phyloP scores from a whole-genome alignment of 2,888 invertebrate species.

The Apodemia zela region DNA sequence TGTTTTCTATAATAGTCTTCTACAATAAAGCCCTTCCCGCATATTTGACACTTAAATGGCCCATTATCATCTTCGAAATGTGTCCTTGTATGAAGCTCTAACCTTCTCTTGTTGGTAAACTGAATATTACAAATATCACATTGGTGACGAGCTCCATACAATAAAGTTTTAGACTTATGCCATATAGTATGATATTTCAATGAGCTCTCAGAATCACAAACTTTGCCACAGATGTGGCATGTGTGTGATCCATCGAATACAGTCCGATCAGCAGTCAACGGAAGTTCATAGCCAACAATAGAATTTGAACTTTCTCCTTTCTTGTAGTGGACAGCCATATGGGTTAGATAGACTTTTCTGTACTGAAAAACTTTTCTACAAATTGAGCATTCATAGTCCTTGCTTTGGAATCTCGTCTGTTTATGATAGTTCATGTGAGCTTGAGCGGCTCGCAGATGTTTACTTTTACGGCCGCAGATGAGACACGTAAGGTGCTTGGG shows the following conservation, averaged over 20 bases:
- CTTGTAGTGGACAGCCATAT: conserved; percentile 72
- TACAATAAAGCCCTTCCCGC: conserved; percentile 76
- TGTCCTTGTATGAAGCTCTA: conserved; percentile 66
- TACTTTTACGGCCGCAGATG: conserved; percentile 67
- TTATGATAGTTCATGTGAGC: conserved; percentile 73
- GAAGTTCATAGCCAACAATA: conserved; percentile 48
- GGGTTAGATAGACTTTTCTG: conserved; percentile 65
- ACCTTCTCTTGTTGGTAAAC: conserved; percentile 69
- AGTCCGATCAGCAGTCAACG: conserved; percentile 40
- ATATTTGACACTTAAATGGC: conserved; percentile 72
- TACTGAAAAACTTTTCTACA: conserved; percentile 69
- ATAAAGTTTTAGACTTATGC: conserved; percentile 66
- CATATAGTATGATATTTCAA: conserved; percentile 66
- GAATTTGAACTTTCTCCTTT: conserved; percentile 66
- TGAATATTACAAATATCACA: conserved; percentile 68
- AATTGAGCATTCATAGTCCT: conserved; percentile 72
- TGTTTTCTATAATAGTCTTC: conserved; percentile 72
- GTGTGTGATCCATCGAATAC: conserved; percentile 53
- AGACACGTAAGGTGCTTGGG: conserved; percentile 61
- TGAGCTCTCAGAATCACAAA: conserved; percentile 64
- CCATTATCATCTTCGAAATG: conserved; percentile 76
- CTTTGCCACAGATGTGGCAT: conserved; percentile 69
- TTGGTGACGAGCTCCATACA: conserved; percentile 64
- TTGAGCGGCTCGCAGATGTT: conserved; percentile 69
- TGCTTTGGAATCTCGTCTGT: conserved; percentile 68